Evolutionary conservation across 2,797 vertebrate species (phyloP).

Genomic region (Melanotaenia trifasciata): DNA sequence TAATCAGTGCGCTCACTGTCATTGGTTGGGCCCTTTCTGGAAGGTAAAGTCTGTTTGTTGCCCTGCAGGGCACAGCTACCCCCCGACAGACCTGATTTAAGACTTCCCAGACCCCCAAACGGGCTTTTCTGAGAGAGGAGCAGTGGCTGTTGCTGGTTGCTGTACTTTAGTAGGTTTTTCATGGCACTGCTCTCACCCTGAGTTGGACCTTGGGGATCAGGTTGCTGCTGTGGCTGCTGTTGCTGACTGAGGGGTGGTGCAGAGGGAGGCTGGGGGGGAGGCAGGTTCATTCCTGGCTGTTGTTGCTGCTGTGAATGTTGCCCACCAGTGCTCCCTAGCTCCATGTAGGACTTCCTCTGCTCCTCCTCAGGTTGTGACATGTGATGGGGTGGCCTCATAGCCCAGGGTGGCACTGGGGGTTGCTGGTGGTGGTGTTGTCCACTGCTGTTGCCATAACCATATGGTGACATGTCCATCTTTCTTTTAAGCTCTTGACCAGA

Average conservation of each 20-base stretch:
- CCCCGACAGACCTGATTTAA: conserved; percentile 90
- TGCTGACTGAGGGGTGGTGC: conserved; percentile 73
- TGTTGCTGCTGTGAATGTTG: conserved; percentile 74
- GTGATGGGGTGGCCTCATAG: conserved; percentile 83
- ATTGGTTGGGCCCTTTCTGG: conserved; percentile 82
- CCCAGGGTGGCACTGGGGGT: conserved; percentile 83
- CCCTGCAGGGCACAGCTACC: conserved; percentile 91
- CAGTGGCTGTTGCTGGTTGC: conserved; percentile 90
- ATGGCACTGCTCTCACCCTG: conserved; percentile 93
- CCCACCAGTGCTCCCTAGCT: conserved; percentile 85
- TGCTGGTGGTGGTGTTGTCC: conserved; percentile 84
- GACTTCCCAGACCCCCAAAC: conserved; percentile 87
- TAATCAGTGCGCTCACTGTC: conserved; percentile 91
- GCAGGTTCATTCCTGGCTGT: conserved; percentile 73
- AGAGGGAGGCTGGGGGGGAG: conserved; percentile 76
- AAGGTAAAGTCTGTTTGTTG: conserved; percentile 79
- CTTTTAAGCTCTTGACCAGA: conserved; percentile 87
- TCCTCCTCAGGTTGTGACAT: conserved; percentile 87
- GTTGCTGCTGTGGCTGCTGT: conserved; percentile 77
- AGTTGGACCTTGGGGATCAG: conserved; percentile 74
- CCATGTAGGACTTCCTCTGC: conserved; percentile 89
- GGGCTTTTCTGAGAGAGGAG: conserved; percentile 91
- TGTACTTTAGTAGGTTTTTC: conserved; percentile 96
- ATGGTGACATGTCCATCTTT: conserved; percentile 88
- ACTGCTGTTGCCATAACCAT: conserved; percentile 86